Percentiles rank a stretch among this genome's conserved stretches.
These are phyloP conservation scores for Hipparchia sbordonii DNA, from an alignment of 2,888 invertebrate genomes.

Conservation along the genomic window DNA sequence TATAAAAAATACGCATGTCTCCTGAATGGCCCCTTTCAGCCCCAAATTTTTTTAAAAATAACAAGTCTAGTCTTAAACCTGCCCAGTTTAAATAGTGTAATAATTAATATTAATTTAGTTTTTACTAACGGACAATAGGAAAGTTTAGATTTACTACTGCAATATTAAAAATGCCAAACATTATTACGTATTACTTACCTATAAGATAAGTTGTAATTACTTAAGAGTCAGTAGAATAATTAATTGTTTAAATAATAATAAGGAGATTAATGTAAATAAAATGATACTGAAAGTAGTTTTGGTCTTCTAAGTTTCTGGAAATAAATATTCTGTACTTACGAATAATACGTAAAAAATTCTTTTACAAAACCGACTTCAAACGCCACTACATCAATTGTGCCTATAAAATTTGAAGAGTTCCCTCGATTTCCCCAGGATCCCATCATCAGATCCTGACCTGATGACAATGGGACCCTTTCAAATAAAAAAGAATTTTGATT, in stretches of 20 bases:
- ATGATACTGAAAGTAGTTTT: neutral
- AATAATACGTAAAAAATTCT: too few species aligned
- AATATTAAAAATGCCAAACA: slow-evolving; percentile 1
- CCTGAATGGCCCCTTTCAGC: neutral
- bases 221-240: neutral
- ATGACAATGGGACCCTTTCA: too few species aligned
- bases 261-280: neutral
- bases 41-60: neutral
- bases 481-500: too few species aligned
- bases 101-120: slow-evolving; percentile 9
- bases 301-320: neutral
- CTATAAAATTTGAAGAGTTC: too few species aligned
- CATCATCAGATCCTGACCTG: too few species aligned
- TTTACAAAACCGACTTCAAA: too few species aligned
- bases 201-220: neutral
- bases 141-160: slow-evolving; percentile 15
- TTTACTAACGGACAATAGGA: slow-evolving; percentile 19
- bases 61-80: slow-evolving; percentile 15
- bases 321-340: too few species aligned
- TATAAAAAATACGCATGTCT: too few species aligned
- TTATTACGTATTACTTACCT: neutral
- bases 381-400: too few species aligned
- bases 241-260: neutral
- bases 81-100: neutral
- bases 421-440: too few species aligned